Percentiles rank a stretch among this genome's conserved stretches.
Evolutionary conservation across 2,797 vertebrate genomes (phyloP).

Genomic region (Chelmon rostratus): DNA sequence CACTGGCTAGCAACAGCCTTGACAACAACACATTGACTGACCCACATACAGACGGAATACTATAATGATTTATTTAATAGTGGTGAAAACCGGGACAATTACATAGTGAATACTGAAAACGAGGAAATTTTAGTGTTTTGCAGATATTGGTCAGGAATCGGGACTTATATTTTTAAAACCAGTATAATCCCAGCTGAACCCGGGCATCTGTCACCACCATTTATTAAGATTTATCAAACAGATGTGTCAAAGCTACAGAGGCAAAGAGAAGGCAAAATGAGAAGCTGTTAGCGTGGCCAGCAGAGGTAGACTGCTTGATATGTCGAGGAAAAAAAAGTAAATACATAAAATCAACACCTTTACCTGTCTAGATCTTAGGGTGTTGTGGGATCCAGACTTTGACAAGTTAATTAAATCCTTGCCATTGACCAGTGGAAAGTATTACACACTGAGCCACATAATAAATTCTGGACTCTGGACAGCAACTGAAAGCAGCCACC

Average conservation of each 20-base stretch:
- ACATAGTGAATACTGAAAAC: no score
- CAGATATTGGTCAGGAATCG: no score
- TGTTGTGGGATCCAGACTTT: not conserved
- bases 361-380: not conserved
- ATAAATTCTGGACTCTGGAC: not conserved
- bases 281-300: not conserved
- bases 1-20: no score
- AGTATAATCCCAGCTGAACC: no score
- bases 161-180: no score
- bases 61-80: no score
- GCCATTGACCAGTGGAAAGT: not conserved
- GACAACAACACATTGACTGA: no score
- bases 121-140: no score
- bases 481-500: constrained; percentile 7
- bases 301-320: not conserved
- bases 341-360: not conserved
- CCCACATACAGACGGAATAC: no score
- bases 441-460: not conserved
- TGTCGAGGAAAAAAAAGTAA: not conserved
- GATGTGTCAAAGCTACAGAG: not conserved
- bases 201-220: no score
- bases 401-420: constrained; percentile 47
- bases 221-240: no score
- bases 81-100: no score
- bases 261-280: not conserved